A percentile compares a stretch with the other conserved stretches of the same genome.
Evolutionary conservation across 2,888 invertebrate genomes (phyloP).

Genomic region (Nymphalis c-album): DNA sequence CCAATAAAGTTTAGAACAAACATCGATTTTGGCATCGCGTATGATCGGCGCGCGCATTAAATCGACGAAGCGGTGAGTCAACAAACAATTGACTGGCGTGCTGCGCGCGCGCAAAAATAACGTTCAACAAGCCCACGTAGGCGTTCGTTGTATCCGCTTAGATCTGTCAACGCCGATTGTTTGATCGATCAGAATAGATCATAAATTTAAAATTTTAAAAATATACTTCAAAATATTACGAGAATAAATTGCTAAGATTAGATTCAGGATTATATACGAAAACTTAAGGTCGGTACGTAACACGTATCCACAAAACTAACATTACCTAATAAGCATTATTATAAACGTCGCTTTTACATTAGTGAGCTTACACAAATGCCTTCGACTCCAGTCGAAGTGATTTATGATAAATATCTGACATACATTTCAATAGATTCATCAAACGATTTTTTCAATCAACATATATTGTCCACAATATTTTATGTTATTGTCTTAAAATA

Average conservation of each 20-base stretch:
- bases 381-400: no score
- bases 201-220: conserved; percentile 14
- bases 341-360: no score
- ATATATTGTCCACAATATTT: no score
- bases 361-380: no score
- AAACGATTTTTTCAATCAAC: no score
- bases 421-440: no score
- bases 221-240: conserved; percentile 10
- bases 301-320: no score
- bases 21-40: conserved; percentile 24
- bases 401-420: no score
- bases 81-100: conserved; percentile 22
- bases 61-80: conserved; percentile 23
- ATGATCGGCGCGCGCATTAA: conserved; percentile 21
- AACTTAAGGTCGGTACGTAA: background rate
- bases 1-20: conserved; percentile 23
- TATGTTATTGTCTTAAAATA: no score
- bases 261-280: background rate
- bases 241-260: background rate
- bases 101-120: conserved; percentile 24
- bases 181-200: conserved; percentile 23
- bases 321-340: background rate
- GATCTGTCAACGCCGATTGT: conserved; percentile 35
- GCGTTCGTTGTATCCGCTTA: conserved; percentile 18
- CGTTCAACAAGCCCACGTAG: conserved; percentile 7